These are phyloP conservation scores for Crotalus viridis DNA, from an alignment of 2,113 vertebrate genomes.

Conservation along the genomic window DNA sequence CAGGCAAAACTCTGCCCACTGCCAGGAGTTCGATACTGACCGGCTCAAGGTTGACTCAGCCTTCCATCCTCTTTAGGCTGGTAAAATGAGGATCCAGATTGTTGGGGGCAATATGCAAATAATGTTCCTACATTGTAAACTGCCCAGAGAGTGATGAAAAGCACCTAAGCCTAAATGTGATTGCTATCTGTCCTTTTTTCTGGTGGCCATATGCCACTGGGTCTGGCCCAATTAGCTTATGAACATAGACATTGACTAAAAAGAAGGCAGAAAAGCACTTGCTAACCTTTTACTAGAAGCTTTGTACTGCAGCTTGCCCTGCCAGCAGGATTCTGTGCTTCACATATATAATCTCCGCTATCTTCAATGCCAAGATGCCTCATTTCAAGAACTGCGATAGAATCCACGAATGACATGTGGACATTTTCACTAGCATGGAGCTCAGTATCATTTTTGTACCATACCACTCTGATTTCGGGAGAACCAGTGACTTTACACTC, in stretches of 20 bases:
- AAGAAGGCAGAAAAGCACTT: slow-evolving; percentile 29
- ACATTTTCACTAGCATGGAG: slow-evolving; percentile 81
- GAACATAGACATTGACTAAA: background rate
- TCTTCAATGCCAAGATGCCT: slow-evolving; percentile 79
- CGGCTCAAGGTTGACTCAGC: too few relatives aligned
- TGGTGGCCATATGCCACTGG: background rate
- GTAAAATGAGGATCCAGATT: too few relatives aligned
- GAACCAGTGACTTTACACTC: slow-evolving; percentile 95
- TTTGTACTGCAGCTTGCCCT: slow-evolving; percentile 93
- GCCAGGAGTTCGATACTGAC: too few relatives aligned
- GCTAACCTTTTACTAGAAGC: slow-evolving; percentile 91
- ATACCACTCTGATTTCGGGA: slow-evolving; percentile 84
- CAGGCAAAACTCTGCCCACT: too few relatives aligned
- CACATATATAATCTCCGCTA: slow-evolving; percentile 93
- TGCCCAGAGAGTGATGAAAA: too few relatives aligned
- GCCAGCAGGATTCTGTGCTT: slow-evolving; percentile 92
- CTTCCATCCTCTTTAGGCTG: too few relatives aligned
- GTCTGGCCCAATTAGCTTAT: background rate
- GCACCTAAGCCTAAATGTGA: too few relatives aligned
- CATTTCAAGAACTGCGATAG: slow-evolving; percentile 87
- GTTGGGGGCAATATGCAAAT: too few relatives aligned
- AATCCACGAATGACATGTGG: slow-evolving; percentile 86
- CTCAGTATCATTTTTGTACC: slow-evolving; percentile 92
- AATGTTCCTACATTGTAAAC: too few relatives aligned
- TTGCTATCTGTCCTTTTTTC: background rate